Evolutionary conservation across 2,888 invertebrate genomes (phyloP).

Genomic region (Yponomeuta malinellus): DNA sequence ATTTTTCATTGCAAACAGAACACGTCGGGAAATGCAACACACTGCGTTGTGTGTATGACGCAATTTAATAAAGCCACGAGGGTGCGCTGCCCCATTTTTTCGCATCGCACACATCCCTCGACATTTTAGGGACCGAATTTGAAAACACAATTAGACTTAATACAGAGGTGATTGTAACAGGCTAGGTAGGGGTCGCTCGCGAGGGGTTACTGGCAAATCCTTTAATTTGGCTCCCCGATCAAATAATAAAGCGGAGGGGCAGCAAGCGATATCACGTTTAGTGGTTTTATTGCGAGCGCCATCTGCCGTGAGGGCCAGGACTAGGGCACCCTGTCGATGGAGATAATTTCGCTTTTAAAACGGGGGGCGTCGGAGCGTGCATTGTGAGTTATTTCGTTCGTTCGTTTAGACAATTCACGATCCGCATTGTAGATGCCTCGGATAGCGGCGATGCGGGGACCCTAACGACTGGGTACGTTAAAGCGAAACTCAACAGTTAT

Average conservation of each 20-base stretch:
- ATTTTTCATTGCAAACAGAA: conserved; percentile 24
- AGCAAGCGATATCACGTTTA: conserved; percentile 71
- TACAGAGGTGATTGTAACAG: conserved; percentile 75
- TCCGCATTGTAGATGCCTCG: conserved; percentile 53
- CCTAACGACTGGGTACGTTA: conserved; percentile 48
- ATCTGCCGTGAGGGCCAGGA: conserved; percentile 50
- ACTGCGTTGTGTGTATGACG: conserved; percentile 32
- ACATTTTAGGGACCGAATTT: conserved; percentile 68
- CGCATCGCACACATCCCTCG: conserved; percentile 56
- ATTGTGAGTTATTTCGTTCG: conserved; percentile 63
- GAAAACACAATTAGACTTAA: conserved; percentile 77
- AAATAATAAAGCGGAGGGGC: conserved; percentile 71
- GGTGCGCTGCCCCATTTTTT: conserved; percentile 67
- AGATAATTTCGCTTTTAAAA: conserved; percentile 70
- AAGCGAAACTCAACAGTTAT: conserved; percentile 48
- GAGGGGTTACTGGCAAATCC: conserved; percentile 71
- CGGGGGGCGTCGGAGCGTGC: conserved; percentile 52
- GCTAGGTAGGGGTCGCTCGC: conserved; percentile 65
- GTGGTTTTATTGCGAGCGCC: conserved; percentile 76
- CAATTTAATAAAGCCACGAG: conserved; percentile 63
- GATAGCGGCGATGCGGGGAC: conserved; percentile 56
- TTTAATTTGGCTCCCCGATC: conserved; percentile 76
- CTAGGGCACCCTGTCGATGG: conserved; percentile 52
- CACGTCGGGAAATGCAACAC: conserved; percentile 27
- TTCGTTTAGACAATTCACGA: conserved; percentile 66